phyloP scores from a whole-genome alignment of 2,888 invertebrate genomes.

The Aporophyla nigra region DNA sequence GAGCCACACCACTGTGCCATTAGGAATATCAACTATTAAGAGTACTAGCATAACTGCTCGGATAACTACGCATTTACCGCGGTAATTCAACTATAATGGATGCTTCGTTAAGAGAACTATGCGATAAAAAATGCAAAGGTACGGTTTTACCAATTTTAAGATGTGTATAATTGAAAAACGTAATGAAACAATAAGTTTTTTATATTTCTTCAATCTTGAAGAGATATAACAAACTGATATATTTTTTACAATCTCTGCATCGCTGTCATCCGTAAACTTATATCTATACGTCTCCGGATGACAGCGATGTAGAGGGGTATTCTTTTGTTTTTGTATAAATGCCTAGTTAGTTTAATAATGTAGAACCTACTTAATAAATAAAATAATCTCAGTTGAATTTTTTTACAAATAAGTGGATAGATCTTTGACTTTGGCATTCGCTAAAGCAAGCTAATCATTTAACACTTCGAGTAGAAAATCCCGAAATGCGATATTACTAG shows the following conservation, averaged over 20 bases:
- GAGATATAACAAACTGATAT: no score
- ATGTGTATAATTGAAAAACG: background rate
- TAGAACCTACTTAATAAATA: no score
- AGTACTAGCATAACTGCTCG: constrained; percentile 32
- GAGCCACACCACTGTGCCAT: constrained; percentile 27
- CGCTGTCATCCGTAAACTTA: no score
- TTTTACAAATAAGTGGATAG: background rate
- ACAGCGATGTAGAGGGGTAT: background rate
- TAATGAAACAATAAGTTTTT: no score
- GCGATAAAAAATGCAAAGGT: constrained; percentile 9
- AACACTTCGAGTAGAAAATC: background rate
- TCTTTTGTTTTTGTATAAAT: background rate
- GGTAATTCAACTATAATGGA: constrained; percentile 21
- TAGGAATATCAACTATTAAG: constrained; percentile 34
- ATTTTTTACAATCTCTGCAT: no score
- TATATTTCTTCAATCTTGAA: background rate
- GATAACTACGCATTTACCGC: constrained; percentile 22
- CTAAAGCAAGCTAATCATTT: background rate
- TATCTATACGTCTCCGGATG: background rate
- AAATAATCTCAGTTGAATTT: background rate
- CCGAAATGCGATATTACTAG: constrained; percentile 4
- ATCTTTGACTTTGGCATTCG: background rate
- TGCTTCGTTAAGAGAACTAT: constrained; percentile 3
- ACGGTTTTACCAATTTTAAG: background rate
- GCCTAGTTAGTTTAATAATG: background rate